Evolutionary conservation across 1,140 invertebrate genomes (phyloP).

Genomic region (Platyscapa corneri): DNA sequence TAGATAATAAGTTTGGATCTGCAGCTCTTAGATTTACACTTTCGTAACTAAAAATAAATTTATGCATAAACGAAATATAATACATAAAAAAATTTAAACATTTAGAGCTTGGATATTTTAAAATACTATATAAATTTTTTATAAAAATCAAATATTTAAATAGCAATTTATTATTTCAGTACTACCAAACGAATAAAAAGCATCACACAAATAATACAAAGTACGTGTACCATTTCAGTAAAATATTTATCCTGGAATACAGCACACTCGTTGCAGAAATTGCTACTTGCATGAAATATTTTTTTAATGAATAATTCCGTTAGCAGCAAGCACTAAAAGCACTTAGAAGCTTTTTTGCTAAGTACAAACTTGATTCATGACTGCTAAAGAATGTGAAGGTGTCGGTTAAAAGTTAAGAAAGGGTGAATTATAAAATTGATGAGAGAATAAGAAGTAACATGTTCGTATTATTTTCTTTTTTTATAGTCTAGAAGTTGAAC

Average conservation of each 20-base stretch:
- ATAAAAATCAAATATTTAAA: not conserved
- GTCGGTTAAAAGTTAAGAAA: not conserved
- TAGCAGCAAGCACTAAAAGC: not conserved
- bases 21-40: not conserved
- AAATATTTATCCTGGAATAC: not conserved
- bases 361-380: not conserved
- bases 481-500: conserved; percentile 18
- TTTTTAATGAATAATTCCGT: not conserved
- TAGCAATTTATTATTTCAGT: not conserved
- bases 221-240: not conserved
- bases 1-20: not conserved
- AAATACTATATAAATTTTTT: not conserved
- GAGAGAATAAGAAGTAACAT: not conserved
- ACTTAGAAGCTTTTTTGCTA: not conserved
- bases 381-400: not conserved
- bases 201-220: not conserved
- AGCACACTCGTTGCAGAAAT: not conserved
- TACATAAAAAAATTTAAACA: not conserved
- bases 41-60: not conserved
- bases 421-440: not conserved
- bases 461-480: too few species aligned
- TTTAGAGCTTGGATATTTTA: not conserved
- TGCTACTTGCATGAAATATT: not conserved
- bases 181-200: not conserved
- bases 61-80: not conserved